A percentile compares a stretch with the other conserved stretches of the same genome.
Conservation (phyloP, 1,140 invertebrate genomes). For the Druon quercuslanigerum region DNA sequence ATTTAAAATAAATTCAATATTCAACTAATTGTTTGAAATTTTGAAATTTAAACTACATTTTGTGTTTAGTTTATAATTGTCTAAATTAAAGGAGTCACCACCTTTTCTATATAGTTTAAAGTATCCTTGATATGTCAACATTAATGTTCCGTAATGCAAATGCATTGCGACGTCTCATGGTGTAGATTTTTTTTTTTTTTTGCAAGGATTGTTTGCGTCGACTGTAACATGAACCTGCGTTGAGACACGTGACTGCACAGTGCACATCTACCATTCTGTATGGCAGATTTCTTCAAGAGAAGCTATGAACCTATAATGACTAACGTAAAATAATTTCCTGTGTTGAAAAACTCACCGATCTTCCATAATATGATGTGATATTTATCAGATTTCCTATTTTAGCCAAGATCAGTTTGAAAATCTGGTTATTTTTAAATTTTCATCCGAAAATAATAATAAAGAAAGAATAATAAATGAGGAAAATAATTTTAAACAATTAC, state of each 20-base stretch:
- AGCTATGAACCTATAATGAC: not conserved
- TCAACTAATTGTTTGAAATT: no score
- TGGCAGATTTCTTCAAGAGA: not conserved
- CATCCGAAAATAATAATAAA: no score
- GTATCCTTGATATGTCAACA: not conserved
- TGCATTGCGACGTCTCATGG: slow-evolving; percentile 61
- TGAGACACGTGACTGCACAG: slow-evolving; percentile 65
- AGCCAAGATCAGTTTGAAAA: no score
- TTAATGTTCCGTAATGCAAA: slow-evolving; percentile 49
- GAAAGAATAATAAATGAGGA: no score
- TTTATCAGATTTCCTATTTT: no score
- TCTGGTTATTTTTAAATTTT: no score
- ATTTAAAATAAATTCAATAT: no score
- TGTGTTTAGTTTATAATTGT: no score
- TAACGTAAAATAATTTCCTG: not conserved
- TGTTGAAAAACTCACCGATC: slow-evolving; percentile 22
- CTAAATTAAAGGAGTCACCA: no score
- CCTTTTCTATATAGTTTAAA: slow-evolving; percentile 12
- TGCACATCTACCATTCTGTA: slow-evolving; percentile 45
- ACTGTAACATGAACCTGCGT: slow-evolving; percentile 64
- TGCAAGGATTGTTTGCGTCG: slow-evolving; percentile 43
- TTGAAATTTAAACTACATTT: no score
- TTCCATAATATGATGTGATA: slow-evolving; percentile 37
- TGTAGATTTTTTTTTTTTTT: slow-evolving; percentile 53
- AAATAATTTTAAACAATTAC: no score